These are phyloP conservation scores for Rhinella marina DNA, from an alignment of 2,797 vertebrate genomes.

Conservation along the genomic window DNA sequence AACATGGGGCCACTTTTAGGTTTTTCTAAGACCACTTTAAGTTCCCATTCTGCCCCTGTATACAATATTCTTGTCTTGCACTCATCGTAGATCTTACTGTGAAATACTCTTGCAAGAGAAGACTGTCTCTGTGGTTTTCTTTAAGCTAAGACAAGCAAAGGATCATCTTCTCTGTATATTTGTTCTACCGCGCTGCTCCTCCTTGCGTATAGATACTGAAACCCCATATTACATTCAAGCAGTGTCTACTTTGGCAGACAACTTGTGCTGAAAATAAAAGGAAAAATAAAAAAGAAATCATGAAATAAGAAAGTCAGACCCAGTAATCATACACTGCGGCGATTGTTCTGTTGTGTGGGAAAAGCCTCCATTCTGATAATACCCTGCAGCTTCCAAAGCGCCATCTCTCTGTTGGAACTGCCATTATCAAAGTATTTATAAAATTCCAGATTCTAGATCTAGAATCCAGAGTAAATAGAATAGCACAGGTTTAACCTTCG, in stretches of 20 bases:
- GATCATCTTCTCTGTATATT: constrained; percentile 53
- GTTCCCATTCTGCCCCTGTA: neutral
- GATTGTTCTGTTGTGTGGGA: constrained; percentile 33
- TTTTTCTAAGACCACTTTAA: too few relatives aligned
- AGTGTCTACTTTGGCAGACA: constrained; percentile 43
- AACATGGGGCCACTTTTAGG: too few relatives aligned
- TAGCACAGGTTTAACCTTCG: neutral
- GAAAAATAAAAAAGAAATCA: constrained; percentile 7
- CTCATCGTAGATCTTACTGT: constrained; percentile 2
- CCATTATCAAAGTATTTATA: constrained; percentile 31
- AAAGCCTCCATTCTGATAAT: neutral
- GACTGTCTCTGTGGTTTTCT: constrained; percentile 8
- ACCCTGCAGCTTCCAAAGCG: constrained; percentile 5
- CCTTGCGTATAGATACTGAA: constrained; percentile 34
- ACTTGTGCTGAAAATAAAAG: constrained; percentile 24
- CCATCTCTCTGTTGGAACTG: constrained; percentile 12
- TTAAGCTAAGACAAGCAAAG: constrained; percentile 33
- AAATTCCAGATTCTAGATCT: neutral
- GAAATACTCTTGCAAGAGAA: constrained; percentile 5
- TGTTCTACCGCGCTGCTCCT: constrained; percentile 37
- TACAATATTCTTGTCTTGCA: constrained; percentile 19
- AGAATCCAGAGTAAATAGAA: constrained; percentile 3
- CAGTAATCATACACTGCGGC: neutral
- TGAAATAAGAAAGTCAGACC: constrained; percentile 15
- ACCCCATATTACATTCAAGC: constrained; percentile 15